phyloP scores from a whole-genome alignment of 2,888 invertebrate species.

The Leptura quadrifasciata region DNA sequence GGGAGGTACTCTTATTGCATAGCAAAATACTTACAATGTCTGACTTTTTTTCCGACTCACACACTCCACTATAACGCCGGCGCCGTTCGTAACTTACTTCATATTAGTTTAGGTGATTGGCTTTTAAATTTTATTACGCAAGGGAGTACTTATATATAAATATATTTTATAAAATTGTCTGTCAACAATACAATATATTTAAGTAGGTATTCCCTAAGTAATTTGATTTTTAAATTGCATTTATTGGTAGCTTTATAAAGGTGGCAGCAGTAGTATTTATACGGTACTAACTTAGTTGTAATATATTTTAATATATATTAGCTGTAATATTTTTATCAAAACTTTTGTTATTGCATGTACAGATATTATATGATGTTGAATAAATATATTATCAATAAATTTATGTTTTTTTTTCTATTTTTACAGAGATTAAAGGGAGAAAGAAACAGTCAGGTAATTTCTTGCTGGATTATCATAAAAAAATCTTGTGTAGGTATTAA shows the following conservation, averaged over 20 bases:
- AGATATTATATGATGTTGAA: constrained; percentile 8
- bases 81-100: too few relatives aligned
- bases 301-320: background rate
- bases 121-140: too few relatives aligned
- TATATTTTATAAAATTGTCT: background rate
- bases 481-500: background rate
- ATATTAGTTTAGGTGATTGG: too few relatives aligned
- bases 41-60: too few relatives aligned
- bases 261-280: constrained; percentile 26
- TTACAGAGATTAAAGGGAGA: constrained; percentile 84
- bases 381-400: constrained; percentile 37
- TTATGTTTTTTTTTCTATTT: constrained; percentile 61
- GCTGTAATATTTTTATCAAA: constrained; percentile 5
- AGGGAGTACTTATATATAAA: background rate
- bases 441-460: constrained; percentile 81
- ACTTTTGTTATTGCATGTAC: constrained; percentile 6
- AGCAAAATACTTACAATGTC: too few relatives aligned
- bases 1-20: too few relatives aligned
- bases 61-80: too few relatives aligned
- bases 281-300: background rate
- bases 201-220: background rate
- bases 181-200: background rate
- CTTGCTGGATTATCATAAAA: background rate
- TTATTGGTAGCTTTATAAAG: constrained; percentile 24
- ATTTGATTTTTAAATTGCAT: background rate